Conservation (phyloP, 2,113 vertebrate genomes). For the Columbina picui region DNA sequence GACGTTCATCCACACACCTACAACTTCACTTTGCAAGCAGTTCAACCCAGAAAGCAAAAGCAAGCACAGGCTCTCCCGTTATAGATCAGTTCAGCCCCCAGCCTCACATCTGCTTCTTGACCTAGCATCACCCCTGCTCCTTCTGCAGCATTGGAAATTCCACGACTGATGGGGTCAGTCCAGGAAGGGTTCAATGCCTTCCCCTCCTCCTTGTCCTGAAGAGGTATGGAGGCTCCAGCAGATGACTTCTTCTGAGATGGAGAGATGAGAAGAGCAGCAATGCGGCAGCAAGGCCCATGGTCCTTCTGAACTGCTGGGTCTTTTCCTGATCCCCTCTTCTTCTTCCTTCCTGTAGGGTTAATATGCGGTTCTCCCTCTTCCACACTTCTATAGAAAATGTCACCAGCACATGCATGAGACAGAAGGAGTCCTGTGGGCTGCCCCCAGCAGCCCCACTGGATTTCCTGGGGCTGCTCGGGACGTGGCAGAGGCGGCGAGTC, state of each 20-base stretch:
- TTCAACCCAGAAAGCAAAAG: neutral
- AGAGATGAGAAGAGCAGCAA: neutral
- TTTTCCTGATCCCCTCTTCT: neutral
- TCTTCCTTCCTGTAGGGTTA: neutral
- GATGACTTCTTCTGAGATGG: neutral
- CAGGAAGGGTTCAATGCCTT: neutral
- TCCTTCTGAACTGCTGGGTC: neutral
- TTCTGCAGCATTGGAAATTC: neutral
- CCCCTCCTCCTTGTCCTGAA: neutral
- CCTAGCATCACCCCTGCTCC: neutral
- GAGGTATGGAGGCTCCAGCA: neutral
- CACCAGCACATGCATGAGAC: neutral
- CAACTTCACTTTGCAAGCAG: neutral
- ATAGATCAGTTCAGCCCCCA: neutral
- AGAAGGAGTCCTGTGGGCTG: neutral
- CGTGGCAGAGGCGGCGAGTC: neutral
- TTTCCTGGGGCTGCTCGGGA: neutral
- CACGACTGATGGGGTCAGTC: neutral
- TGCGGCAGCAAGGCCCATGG: neutral
- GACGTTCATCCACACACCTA: neutral
- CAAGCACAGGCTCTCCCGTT: neutral
- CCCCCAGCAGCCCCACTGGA: neutral
- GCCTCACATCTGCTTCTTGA: slow-evolving; percentile 28
- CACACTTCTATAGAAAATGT: neutral
- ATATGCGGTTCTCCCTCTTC: neutral